phyloP scores from a whole-genome alignment of 53 echinoderm and acorn worm species.

The Holothuria scabra region DNA sequence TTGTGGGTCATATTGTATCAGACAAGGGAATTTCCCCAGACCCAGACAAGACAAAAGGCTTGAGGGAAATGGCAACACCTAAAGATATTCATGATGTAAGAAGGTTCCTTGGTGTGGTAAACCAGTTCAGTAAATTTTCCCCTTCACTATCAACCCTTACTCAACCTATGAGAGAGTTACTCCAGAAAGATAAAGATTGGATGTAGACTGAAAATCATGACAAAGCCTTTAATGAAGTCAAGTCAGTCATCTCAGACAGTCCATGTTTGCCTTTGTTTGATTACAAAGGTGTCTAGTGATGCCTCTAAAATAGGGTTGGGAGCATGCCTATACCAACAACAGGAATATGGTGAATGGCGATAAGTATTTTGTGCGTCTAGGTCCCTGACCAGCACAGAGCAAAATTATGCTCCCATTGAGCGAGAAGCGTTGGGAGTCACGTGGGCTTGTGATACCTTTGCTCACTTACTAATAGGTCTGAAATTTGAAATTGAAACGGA shows the following conservation, averaged over 20 bases:
- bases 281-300: conserved; percentile 62
- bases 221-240: conserved; percentile 48
- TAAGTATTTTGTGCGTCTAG: conserved; percentile 28
- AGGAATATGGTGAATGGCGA: conserved; percentile 48
- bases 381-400: conserved; percentile 4
- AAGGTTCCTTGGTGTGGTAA: conserved; percentile 19
- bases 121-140: conserved; percentile 60
- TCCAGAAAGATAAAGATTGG: too few species aligned
- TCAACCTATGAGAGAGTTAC: too few species aligned
- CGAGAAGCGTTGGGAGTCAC: conserved; percentile 15
- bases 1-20: conserved; percentile 51
- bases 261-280: conserved; percentile 53
- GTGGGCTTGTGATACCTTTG: too few species aligned
- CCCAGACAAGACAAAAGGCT: conserved; percentile 30
- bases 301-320: too few species aligned
- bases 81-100: too few species aligned
- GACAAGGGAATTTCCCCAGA: too few species aligned
- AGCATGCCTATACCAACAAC: conserved; percentile 54
- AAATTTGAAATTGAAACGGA: conserved; percentile 16
- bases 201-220: too few species aligned
- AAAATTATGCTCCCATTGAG: conserved; percentile 35
- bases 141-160: too few species aligned
- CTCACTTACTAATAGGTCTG: conserved; percentile 8
- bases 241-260: conserved; percentile 9
- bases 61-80: conserved; percentile 53